These are phyloP conservation scores for Cistogaster globosa DNA, from an alignment of 2,888 invertebrate species.

Conservation along the genomic window DNA sequence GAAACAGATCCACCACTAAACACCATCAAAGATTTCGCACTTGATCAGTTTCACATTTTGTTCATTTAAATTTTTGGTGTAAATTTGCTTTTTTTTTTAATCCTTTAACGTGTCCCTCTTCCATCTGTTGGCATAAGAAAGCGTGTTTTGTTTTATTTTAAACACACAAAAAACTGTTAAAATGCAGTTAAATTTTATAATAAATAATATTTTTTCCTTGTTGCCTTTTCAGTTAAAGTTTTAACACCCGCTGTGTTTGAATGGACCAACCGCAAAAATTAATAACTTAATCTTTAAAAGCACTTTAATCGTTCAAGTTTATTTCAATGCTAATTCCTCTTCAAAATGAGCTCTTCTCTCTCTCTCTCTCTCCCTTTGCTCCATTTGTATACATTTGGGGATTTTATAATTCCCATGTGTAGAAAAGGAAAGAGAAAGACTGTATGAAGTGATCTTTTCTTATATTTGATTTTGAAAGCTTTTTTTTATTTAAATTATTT, in stretches of 20 bases:
- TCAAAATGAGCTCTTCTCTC: neutral
- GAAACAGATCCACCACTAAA: constrained; percentile 47
- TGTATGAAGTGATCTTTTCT: constrained; percentile 27
- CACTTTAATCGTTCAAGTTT: constrained; percentile 63
- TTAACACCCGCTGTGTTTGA: constrained; percentile 66
- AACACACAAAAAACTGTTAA: constrained; percentile 60
- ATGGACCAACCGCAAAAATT: constrained; percentile 66
- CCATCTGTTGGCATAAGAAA: neutral
- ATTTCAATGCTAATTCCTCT: constrained; percentile 30
- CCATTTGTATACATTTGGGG: too few species aligned
- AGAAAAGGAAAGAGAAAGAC: constrained; percentile 13
- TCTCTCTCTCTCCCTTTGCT: too few species aligned
- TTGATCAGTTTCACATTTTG: constrained; percentile 61
- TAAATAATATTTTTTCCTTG: constrained; percentile 31
- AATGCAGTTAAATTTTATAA: constrained; percentile 69
- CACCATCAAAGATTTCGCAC: constrained; percentile 58
- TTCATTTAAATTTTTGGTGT: constrained; percentile 40
- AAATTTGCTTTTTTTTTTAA: constrained; percentile 40
- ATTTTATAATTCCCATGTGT: neutral
- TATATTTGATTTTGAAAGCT: too few species aligned
- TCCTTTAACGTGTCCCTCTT: constrained; percentile 46
- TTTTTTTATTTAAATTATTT: too few species aligned
- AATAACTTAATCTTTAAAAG: constrained; percentile 71
- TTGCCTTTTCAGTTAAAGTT: constrained; percentile 35
- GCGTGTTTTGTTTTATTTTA: constrained; percentile 50